Base-by-base conservation (phyloP, 1,140 invertebrate genomes). In the Lysiphlebus fabarum region DNA sequence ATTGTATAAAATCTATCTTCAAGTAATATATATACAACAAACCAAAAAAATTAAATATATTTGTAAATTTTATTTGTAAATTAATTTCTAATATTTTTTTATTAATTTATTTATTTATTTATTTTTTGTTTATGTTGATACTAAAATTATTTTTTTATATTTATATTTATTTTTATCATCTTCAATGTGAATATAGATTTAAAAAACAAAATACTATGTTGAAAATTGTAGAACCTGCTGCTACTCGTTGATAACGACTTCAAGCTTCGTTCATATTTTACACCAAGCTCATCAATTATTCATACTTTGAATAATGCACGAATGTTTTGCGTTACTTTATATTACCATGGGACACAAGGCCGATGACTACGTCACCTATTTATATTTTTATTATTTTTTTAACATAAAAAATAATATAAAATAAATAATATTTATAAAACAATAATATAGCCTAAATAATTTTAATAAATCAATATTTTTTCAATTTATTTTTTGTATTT, bases 251-350 rank as follows among this genome's bases (percentile, higher is more conserved):
- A 77, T 77, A 77, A 77, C 75, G 73, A 74, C 73, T 74, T 69
- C 53, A 55, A 58, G 64, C 70, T 61, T 64, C 70, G 68, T 76
- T 76, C 72, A 76, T 76, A 76, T 77, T 77, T 76, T 76, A 75
- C 74, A 69, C 69, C 65, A 54, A 57, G 64, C 74, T 77, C 74
- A 77, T 77, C 75, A 77, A 77, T 77, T 75, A 77, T 77, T 76
- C 75, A 77, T 77, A 68, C 72, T 63, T 68, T 75, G 75, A 76
- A 76, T 77, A 76, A 77, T 77, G 73, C 70, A 75, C 67, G 64
- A 65, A 70, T 77, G 74, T 76, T 76, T 75, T 71, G 67, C 69
- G 66, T 75, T 73, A 74, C 73, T 72, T 71, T 72, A 71, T 73
- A 72, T 66, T 62, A 50, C 57, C 36, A 44, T 34, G 51, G 57